These are phyloP conservation scores for Seriola aureovittata DNA, from an alignment of 2,113 vertebrate genomes.

Conservation along the genomic window DNA sequence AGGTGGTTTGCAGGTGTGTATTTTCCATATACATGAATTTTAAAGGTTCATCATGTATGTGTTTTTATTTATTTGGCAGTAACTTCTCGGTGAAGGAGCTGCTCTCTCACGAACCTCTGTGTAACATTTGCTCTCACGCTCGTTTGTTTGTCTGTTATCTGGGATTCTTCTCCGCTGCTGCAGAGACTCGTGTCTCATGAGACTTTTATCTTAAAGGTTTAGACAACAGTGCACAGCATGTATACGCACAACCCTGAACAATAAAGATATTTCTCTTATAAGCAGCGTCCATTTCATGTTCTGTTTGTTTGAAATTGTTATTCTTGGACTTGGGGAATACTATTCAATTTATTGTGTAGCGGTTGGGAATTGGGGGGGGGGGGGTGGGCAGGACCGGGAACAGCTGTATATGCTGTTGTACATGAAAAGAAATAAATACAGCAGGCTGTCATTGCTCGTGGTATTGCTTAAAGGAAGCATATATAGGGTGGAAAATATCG, in stretches of 20 bases:
- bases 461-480: too few relatives aligned
- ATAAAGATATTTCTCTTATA: constrained; percentile 34
- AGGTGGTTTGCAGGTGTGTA: constrained; percentile 22
- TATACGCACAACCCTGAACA: constrained; percentile 18
- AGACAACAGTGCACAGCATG: constrained; percentile 14
- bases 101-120: neutral
- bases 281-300: constrained; percentile 17
- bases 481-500: too few relatives aligned
- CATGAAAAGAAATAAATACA: too few relatives aligned
- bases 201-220: constrained; percentile 14
- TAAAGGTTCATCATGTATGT: neutral
- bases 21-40: neutral
- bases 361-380: too few relatives aligned
- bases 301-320: neutral
- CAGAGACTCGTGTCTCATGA: neutral
- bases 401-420: too few relatives aligned
- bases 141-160: neutral
- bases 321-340: neutral
- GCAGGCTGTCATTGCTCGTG: too few relatives aligned
- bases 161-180: neutral
- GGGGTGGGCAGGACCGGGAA: too few relatives aligned
- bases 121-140: constrained; percentile 19
- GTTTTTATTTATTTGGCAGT: constrained; percentile 7
- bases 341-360: too few relatives aligned
- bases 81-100: neutral